Evolutionary conservation across 1,140 invertebrate species (phyloP).

Genomic region (Plectus sambesii): DNA sequence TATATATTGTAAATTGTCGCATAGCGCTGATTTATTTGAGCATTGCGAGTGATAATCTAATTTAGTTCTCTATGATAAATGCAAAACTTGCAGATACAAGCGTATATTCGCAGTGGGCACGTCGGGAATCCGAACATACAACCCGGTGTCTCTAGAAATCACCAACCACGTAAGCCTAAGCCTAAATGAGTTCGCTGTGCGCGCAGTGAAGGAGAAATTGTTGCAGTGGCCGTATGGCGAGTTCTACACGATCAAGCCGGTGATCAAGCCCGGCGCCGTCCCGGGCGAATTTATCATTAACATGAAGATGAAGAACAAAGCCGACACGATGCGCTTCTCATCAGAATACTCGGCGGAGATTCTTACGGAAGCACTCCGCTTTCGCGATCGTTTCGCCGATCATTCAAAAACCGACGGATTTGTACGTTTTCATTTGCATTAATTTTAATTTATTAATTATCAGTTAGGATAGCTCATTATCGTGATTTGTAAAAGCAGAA

Average conservation of each 20-base stretch:
- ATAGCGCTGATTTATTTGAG: no score
- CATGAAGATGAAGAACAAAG: slow-evolving; percentile 67
- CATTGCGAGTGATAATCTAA: slow-evolving; percentile 26
- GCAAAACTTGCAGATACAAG: slow-evolving; percentile 64
- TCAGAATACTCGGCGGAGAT: slow-evolving; percentile 83
- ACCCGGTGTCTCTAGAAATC: slow-evolving; percentile 78
- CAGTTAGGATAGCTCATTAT: no score
- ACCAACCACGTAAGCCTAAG: slow-evolving; percentile 76
- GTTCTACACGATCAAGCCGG: slow-evolving; percentile 50
- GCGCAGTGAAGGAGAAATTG: slow-evolving; percentile 45
- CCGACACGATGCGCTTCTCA: slow-evolving; percentile 90
- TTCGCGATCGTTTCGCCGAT: slow-evolving; percentile 44
- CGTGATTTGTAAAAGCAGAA: no score
- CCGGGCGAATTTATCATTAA: slow-evolving; percentile 66
- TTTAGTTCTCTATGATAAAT: slow-evolving; percentile 29
- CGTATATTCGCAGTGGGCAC: slow-evolving; percentile 92
- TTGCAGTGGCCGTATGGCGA: slow-evolving; percentile 53
- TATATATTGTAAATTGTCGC: no score
- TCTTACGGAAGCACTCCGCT: slow-evolving; percentile 77
- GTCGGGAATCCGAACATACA: slow-evolving; percentile 88
- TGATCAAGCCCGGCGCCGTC: slow-evolving; percentile 18
- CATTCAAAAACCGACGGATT: slow-evolving; percentile 6
- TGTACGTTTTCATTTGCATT: slow-evolving; percentile 20
- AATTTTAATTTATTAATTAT: slow-evolving; percentile 23
- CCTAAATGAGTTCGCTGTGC: slow-evolving; percentile 54